phyloP scores from a whole-genome alignment of 2,888 invertebrate species.

The Cordylochernes scorpioides region DNA sequence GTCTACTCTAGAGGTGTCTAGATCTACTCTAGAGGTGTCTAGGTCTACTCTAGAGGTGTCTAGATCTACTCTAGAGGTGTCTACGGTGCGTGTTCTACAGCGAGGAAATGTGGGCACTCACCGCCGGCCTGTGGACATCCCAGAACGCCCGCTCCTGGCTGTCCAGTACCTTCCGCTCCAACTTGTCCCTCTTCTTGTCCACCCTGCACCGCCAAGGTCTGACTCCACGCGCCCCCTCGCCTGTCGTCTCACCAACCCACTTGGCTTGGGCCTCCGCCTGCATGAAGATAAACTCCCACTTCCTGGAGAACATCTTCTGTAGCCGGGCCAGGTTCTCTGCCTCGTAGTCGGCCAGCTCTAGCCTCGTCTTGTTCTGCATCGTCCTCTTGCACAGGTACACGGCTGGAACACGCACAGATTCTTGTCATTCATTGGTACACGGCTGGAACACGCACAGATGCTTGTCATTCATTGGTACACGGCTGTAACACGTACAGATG shows the following conservation, averaged over 20 bases:
- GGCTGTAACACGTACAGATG: not conserved
- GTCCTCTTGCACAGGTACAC: conserved; percentile 96
- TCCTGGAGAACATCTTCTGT: conserved; percentile 95
- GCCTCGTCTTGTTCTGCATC: conserved; percentile 94
- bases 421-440: not conserved
- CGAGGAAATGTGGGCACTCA: conserved; percentile 23
- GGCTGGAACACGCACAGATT: conserved; percentile 31
- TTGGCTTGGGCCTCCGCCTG: conserved; percentile 77
- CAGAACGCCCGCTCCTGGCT: conserved; percentile 97
- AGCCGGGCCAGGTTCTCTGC: conserved; percentile 86
- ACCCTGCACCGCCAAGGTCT: too few species aligned
- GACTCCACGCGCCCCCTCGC: not conserved
- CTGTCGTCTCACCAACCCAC: conserved; percentile 18
- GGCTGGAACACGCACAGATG: not conserved
- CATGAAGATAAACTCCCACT: conserved; percentile 99
- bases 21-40: too few species aligned
- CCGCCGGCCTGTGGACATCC: conserved; percentile 97
- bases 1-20: too few species aligned
- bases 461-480: not conserved
- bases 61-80: too few species aligned
- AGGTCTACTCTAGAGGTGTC: too few species aligned
- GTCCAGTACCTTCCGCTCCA: conserved; percentile 89
- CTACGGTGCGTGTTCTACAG: too few species aligned
- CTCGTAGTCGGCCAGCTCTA: conserved; percentile 93
- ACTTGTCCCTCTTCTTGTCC: conserved; percentile 89